Evolutionary conservation across 2,797 vertebrate species (phyloP).

Genomic region (Crocidura indochinensis): DNA sequence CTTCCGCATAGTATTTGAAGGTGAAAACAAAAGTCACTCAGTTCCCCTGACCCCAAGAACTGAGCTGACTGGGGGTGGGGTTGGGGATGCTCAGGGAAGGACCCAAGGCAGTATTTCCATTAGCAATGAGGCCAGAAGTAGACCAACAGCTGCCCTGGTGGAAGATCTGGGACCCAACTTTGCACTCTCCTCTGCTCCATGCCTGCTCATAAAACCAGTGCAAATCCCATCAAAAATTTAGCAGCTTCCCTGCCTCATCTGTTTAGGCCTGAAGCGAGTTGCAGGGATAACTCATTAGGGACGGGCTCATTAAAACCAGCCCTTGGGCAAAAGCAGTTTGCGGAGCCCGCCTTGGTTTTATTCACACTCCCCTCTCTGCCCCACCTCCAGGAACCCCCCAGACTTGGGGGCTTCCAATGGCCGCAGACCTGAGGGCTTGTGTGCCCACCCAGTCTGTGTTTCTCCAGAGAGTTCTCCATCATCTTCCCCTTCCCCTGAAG

Average conservation of each 20-base stretch:
- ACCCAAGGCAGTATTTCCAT: conserved; percentile 85
- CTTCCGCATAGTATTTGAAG: conserved; percentile 2
- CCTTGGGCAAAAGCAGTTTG: conserved; percentile 94
- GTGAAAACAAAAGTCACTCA: conserved; percentile 60
- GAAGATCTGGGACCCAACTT: conserved; percentile 93
- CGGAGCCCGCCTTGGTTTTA: conserved; percentile 91
- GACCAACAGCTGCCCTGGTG: conserved; percentile 90
- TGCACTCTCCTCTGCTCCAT: conserved; percentile 89
- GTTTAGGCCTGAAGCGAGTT: conserved; percentile 95
- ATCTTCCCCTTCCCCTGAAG: too few species aligned
- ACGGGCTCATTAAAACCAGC: conserved; percentile 95
- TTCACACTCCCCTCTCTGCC: conserved; percentile 91
- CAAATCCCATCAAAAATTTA: conserved; percentile 96
- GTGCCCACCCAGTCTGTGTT: too few species aligned
- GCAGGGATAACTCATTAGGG: conserved; percentile 95
- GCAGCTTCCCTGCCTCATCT: conserved; percentile 95
- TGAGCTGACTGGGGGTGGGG: conserved; percentile 67
- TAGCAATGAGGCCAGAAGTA: conserved; percentile 88
- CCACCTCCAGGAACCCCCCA: conserved; percentile 85
- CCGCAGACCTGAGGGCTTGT: conserved; percentile 63
- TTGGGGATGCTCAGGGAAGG: conserved; percentile 54
- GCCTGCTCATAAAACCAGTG: conserved; percentile 93
- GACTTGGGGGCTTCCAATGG: conserved; percentile 87
- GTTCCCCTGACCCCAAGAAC: conserved; percentile 54
- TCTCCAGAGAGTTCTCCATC: background rate